A percentile compares a stretch with the other conserved stretches of the same genome.
Evolutionary conservation across 2,113 vertebrate species (phyloP).

Genomic region (Chelonoidis abingdonii): DNA sequence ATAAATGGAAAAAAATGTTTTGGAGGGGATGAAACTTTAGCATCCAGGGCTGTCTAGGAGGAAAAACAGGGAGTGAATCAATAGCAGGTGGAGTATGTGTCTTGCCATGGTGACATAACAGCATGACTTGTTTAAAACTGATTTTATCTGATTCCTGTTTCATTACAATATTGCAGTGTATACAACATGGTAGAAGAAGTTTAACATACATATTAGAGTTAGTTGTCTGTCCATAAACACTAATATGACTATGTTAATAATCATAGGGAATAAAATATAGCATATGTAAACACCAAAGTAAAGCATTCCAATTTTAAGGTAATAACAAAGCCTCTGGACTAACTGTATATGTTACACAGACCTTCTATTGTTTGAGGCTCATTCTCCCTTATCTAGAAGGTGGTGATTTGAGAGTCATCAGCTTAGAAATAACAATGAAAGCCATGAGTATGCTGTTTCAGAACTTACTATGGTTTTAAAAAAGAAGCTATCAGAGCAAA

Average conservation of each 20-base stretch:
- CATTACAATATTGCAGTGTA: not conserved
- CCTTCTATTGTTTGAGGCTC: not conserved
- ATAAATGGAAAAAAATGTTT: conserved; percentile 31
- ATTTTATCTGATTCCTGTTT: conserved; percentile 32
- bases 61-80: not conserved
- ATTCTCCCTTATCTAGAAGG: not conserved
- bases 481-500: not conserved
- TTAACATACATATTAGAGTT: not conserved
- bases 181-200: not conserved
- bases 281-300: not conserved
- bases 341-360: not conserved
- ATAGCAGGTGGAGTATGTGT: not conserved
- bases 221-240: not conserved
- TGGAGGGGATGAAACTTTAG: conserved; percentile 32
- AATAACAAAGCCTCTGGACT: not conserved
- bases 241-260: not conserved
- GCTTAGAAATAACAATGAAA: not conserved
- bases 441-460: not conserved
- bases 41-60: conserved; percentile 40
- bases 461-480: not conserved
- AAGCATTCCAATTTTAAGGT: conserved; percentile 1
- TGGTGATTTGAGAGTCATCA: not conserved
- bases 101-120: not conserved
- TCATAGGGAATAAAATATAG: not conserved
- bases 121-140: conserved; percentile 7